Percentiles rank a stretch among this genome's conserved stretches.
Evolutionary conservation across 2,797 vertebrate genomes (phyloP).

Genomic region (Myripristis jacobus): DNA sequence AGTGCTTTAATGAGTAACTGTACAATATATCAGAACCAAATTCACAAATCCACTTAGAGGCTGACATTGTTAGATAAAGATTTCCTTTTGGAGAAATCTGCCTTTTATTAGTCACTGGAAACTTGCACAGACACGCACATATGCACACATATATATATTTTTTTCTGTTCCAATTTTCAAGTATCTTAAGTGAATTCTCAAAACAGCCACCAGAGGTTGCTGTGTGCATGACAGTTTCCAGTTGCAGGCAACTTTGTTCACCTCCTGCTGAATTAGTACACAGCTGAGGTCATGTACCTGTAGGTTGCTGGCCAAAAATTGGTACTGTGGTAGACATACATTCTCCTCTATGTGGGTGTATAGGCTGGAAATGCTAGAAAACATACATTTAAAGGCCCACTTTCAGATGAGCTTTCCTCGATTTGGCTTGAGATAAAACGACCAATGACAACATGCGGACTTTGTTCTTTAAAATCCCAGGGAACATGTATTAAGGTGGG

Average conservation of each 20-base stretch:
- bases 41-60: constrained; percentile 43
- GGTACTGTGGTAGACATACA: constrained; percentile 43
- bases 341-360: constrained; percentile 54
- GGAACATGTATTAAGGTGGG: constrained; percentile 45
- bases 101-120: constrained; percentile 66
- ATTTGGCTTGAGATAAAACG: constrained; percentile 60
- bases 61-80: constrained; percentile 63
- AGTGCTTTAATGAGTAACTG: constrained; percentile 45
- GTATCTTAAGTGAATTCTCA: constrained; percentile 2
- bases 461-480: constrained; percentile 46
- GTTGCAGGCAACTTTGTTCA: constrained; percentile 5
- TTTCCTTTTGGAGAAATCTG: constrained; percentile 68
- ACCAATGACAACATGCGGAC: constrained; percentile 48
- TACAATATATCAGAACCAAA: constrained; percentile 53
- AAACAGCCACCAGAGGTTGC: constrained; percentile 78
- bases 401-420: constrained; percentile 55
- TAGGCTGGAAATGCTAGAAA: constrained; percentile 34
- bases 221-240: constrained; percentile 62
- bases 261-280: neutral
- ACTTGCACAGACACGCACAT: constrained; percentile 52
- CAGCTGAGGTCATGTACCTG: constrained; percentile 29
- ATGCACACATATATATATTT: constrained; percentile 38
- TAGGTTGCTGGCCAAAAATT: constrained; percentile 40
- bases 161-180: constrained; percentile 25
- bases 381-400: constrained; percentile 43